Base-by-base conservation (phyloP, 2,888 invertebrate species). In the Odontomyia ornata region DNA sequence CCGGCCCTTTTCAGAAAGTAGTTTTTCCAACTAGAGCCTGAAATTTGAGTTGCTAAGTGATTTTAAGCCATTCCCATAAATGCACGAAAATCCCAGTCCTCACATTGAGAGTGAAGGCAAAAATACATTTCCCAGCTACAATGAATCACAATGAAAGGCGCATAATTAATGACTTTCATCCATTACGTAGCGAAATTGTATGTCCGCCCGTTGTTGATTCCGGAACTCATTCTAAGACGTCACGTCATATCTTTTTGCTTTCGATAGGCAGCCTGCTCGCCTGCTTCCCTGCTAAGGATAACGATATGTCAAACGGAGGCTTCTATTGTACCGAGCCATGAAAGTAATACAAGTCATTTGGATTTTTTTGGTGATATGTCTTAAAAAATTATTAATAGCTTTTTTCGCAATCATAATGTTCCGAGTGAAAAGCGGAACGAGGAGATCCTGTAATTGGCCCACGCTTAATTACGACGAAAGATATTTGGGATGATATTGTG, bases 81-180 rank as follows among this genome's bases (percentile, higher is more conserved):
- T 65, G 11, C n/a, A 65, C 30, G 28, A 65, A 65, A 36, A 13
- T 4, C 36, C 18, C 21, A 9, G 21, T 5, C 36, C 60, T 18
- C 27, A 23, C 57, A 57, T 9, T 2, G 56, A 18, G 56, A 72
- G 23, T 30, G 23, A 23, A 36, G 36, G 13, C 28, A 56, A 56
- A 72, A 28, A 72, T 30, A 69, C 25, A 60, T 57, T 73, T 73
- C 57, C 36, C 52, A 57, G 43, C 36, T 43, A 57, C 73, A 28
- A 73, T 73, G 73, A 57, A 73, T 47, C 75, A 75, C 65, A 75
- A 75, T 75, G 18, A 47, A 65, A 28, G 43, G 75, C 62, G 47
- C 65, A 75, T 75, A 75, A 75, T 75, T 75, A 75, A 75, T 75
- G 75, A 75, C 64, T 75, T 75, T 65, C 65, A 75, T 75, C 75